phyloP scores from a whole-genome alignment of 1,140 invertebrate genomes.

The Scaptomyza montana region DNA sequence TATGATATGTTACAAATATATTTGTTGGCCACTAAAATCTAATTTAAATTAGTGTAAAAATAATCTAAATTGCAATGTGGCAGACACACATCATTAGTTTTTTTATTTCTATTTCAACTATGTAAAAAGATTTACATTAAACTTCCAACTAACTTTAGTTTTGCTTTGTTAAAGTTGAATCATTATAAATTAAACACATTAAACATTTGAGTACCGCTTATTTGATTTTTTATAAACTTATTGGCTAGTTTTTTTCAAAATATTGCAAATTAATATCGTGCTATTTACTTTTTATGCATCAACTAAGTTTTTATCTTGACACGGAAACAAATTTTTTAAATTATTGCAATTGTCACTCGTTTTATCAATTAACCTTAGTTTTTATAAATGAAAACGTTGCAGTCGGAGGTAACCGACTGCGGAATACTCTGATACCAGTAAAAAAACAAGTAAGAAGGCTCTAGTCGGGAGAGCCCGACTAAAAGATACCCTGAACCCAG shows the following conservation, averaged over 20 bases:
- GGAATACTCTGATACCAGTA: too few species aligned
- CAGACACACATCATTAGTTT: neutral
- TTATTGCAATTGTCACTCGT: neutral
- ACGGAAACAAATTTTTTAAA: neutral
- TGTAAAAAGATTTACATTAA: neutral
- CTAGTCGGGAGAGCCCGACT: too few species aligned
- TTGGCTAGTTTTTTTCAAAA: neutral
- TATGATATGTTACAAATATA: neutral
- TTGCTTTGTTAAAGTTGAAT: neutral
- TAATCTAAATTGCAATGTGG: constrained; percentile 5
- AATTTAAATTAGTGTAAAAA: constrained; percentile 1
- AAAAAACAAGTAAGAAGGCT: too few species aligned
- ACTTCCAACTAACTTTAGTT: neutral
- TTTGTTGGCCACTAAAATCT: constrained; percentile 4
- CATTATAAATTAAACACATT: neutral
- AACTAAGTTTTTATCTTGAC: too few species aligned
- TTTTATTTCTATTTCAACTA: neutral
- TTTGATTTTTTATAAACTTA: neutral
- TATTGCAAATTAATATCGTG: constrained; percentile 1
- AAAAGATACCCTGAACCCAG: too few species aligned
- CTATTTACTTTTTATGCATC: constrained; percentile 6
- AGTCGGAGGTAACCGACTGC: too few species aligned
- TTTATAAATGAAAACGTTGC: neutral
- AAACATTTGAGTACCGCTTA: too few species aligned
- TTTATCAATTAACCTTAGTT: neutral